Evolutionary conservation across 2,797 vertebrate genomes (phyloP).

Genomic region (Pelodytes ibericus): DNA sequence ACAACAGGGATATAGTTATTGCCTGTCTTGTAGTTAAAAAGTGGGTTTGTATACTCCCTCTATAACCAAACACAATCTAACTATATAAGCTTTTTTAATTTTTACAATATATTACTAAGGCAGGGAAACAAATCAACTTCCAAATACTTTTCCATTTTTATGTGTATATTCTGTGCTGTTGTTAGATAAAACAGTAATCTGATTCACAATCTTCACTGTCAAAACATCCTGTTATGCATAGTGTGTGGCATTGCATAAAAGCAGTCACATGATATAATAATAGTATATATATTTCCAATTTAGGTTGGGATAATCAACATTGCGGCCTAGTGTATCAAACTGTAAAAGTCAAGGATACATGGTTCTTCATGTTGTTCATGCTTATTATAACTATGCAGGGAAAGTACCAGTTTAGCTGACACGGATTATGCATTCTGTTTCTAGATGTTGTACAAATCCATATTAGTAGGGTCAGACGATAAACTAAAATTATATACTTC

Average conservation of each 20-base stretch:
- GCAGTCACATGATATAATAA: neutral
- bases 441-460: too few relatives aligned
- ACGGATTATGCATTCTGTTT: too few relatives aligned
- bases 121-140: neutral
- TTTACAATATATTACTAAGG: neutral
- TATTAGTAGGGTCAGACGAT: too few relatives aligned
- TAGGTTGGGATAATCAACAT: too few relatives aligned
- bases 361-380: too few relatives aligned
- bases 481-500: too few relatives aligned
- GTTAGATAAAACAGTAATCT: neutral
- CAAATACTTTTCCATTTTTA: neutral
- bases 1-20: too few relatives aligned
- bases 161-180: slow-evolving; percentile 3
- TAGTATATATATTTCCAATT: neutral
- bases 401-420: too few relatives aligned
- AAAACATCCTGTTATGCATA: neutral
- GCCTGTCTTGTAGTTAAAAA: too few relatives aligned
- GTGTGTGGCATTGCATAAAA: neutral
- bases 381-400: too few relatives aligned
- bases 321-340: too few relatives aligned
- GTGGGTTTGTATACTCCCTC: neutral
- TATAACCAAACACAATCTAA: neutral
- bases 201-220: neutral
- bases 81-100: neutral
- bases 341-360: too few relatives aligned